phyloP scores from a whole-genome alignment of 2,113 vertebrate genomes.

The Nestor notabilis region DNA sequence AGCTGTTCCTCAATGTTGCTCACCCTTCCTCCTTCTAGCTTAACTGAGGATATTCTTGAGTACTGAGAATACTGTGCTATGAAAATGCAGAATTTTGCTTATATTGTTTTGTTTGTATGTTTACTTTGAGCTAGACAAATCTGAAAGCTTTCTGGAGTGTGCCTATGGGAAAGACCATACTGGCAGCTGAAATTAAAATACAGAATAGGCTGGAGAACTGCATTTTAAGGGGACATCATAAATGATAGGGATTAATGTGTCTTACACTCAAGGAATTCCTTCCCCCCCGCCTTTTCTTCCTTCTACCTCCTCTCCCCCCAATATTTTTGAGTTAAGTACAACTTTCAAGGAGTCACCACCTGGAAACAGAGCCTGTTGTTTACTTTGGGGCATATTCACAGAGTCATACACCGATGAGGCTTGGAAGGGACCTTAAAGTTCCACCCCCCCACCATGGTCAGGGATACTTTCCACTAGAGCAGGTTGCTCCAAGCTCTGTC shows the following conservation, averaged over 20 bases:
- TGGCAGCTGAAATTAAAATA: not conserved
- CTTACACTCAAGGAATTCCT: not conserved
- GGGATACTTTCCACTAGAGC: not conserved
- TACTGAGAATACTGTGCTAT: not conserved
- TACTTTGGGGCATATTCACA: not conserved
- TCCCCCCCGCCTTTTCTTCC: not conserved
- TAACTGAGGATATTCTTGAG: not conserved
- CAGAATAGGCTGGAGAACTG: not conserved
- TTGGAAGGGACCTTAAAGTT: not conserved
- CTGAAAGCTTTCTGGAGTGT: not conserved
- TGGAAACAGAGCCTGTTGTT: not conserved
- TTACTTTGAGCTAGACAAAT: not conserved
- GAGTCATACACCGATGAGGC: not conserved
- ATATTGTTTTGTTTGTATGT: not conserved
- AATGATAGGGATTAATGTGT: not conserved
- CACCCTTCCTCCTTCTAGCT: not conserved
- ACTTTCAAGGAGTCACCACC: not conserved
- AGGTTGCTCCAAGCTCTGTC: not conserved
- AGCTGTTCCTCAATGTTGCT: not conserved
- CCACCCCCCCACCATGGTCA: not conserved
- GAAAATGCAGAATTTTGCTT: not conserved
- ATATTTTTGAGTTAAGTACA: not conserved
- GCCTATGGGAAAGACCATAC: not conserved
- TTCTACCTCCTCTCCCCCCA: accelerated
- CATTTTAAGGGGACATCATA: not conserved